A percentile compares a stretch with the other conserved stretches of the same genome.
Conservation (phyloP, 1,140 invertebrate species). For the Dolichoris vasculosae region DNA sequence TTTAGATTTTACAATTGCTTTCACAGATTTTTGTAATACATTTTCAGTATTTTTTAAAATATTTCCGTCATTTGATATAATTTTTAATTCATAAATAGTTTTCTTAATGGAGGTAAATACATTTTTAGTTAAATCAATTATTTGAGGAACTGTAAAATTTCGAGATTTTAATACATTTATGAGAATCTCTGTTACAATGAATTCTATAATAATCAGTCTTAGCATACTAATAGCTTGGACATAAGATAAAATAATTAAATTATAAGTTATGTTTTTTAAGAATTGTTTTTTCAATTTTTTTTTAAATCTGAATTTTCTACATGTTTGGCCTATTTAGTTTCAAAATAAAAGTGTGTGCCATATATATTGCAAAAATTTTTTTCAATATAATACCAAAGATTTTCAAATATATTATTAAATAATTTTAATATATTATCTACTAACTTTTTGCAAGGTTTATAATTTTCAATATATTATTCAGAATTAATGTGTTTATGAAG, state of each 20-base stretch:
- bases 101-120: conserved; percentile 55
- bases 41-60: background rate
- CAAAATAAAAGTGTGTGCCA: conserved; percentile 38
- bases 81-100: conserved; percentile 35
- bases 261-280: conserved; percentile 5
- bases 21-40: conserved; percentile 36
- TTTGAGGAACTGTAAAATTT: conserved; percentile 50
- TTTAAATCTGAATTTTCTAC: conserved; percentile 42
- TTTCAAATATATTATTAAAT: conserved; percentile 43
- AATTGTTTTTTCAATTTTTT: background rate
- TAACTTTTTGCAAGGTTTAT: background rate
- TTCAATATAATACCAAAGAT: conserved; percentile 55
- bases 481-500: conserved; percentile 40
- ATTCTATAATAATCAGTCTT: background rate
- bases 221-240: conserved; percentile 58
- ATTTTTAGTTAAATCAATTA: conserved; percentile 50
- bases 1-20: conserved; percentile 41
- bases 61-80: conserved; percentile 26
- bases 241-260: conserved; percentile 59
- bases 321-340: conserved; percentile 59
- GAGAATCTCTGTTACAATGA: conserved; percentile 50
- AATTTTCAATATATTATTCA: conserved; percentile 35
- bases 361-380: conserved; percentile 60
- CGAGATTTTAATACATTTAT: conserved; percentile 53
- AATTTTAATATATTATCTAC: background rate